Base-by-base conservation (phyloP, 1,140 invertebrate genomes). In the Telenomus remus region DNA sequence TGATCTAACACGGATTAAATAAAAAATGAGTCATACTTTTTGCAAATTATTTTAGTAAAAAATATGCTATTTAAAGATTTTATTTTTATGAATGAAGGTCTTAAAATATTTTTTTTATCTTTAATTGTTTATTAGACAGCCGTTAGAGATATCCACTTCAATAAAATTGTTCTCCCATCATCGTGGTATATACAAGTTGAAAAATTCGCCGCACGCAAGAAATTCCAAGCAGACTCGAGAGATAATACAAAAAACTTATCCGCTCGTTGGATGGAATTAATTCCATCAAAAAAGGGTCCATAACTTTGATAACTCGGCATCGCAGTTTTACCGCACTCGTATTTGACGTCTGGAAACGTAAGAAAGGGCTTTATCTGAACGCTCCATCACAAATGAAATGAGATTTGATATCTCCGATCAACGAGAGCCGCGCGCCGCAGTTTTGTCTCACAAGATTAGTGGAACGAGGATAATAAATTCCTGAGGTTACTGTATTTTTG, bases 381-480 rank as follows among this genome's bases (percentile, higher is more conserved):
- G 47, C 48, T 65, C 57, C 69, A 72, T 72, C 69, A 54, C 42
- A 64, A 64, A 57, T 64, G 69, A 72, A 72, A 72, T 72, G 48
- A 72, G 69, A 59, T 72, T 72, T 65, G 69, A 65, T 72, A 72
- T 72, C 69, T 72, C 44, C 69, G 69, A 72, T 72, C 69, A 72
- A 72, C 60, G 69, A 48, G 19, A 59, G 60, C n/a, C n/a, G n/a
- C 46, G 9, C 53, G 19, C 10, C 15, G 50, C 34, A 43, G 39
- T 68, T 74, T 63, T 68, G 64, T 68, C 64, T 57, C 46, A 33
- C 46, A 51, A 43, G 71, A 68, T 68, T 68, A 75, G 53, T 53
- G 37, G 59, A 43, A 64, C 57, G 64, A 68, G 72, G 59, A 64
- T 55, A 69, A 75, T 75, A 75, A 69, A 75, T 75, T 75, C 49